Evolutionary conservation across 1,140 invertebrate genomes (phyloP).

Genomic region (Pseudomyrmex concolor): DNA sequence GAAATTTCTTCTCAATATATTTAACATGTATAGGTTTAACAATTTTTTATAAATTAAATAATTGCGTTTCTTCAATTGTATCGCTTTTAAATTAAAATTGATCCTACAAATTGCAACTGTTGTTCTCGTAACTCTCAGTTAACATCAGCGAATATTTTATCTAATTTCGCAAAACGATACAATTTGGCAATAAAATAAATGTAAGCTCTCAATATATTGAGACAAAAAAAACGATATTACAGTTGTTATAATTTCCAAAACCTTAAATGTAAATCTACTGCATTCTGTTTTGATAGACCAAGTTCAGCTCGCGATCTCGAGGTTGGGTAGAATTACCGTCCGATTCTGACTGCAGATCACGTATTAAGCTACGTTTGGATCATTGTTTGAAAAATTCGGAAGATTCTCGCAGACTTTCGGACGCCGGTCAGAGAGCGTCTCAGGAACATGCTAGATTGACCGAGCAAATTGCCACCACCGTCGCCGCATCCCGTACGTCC

Average conservation of each 20-base stretch:
- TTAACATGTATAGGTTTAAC: background rate
- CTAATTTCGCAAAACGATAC: constrained; percentile 20
- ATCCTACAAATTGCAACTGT: constrained; percentile 9
- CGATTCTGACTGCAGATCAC: constrained; percentile 85
- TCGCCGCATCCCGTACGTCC: background rate
- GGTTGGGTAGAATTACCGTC: constrained; percentile 88
- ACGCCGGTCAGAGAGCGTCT: constrained; percentile 70
- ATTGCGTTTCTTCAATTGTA: constrained; percentile 16
- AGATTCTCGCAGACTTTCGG: constrained; percentile 80
- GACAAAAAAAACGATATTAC: constrained; percentile 1
- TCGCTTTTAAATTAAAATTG: constrained; percentile 30
- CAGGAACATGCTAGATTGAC: background rate
- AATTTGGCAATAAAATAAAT: constrained; percentile 15
- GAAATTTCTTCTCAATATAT: constrained; percentile 18
- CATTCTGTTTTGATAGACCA: constrained; percentile 86
- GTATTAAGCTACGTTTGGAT: constrained; percentile 87
- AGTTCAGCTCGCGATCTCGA: constrained; percentile 89
- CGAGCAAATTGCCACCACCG: too few species aligned
- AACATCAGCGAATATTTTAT: constrained; percentile 2
- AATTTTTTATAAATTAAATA: constrained; percentile 23
- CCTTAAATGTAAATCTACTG: constrained; percentile 39
- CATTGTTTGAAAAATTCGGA: constrained; percentile 85
- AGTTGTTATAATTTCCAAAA: constrained; percentile 1
- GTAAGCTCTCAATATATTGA: constrained; percentile 25
- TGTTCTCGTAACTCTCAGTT: background rate